Conservation (phyloP, 2,113 vertebrate genomes). For the Prionailurus bengalensis region DNA sequence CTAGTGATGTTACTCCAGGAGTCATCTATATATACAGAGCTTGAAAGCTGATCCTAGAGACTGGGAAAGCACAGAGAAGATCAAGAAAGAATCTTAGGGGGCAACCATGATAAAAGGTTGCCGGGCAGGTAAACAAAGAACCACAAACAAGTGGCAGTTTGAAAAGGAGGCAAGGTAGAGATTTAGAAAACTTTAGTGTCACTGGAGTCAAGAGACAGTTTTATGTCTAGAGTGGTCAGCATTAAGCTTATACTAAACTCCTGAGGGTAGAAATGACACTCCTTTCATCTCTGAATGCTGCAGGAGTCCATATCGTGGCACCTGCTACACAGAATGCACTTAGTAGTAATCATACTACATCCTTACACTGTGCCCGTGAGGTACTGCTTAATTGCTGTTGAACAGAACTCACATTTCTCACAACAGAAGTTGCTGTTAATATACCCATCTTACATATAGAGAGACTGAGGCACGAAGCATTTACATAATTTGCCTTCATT, state of each 20-base stretch:
- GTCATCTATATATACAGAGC: background rate
- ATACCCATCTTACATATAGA: background rate
- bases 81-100: background rate
- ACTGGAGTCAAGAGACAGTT: constrained; percentile 4
- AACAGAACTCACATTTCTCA: background rate
- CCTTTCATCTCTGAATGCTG: background rate
- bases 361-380: background rate
- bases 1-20: background rate
- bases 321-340: background rate
- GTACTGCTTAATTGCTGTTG: background rate
- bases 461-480: background rate
- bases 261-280: background rate
- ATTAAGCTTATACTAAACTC: background rate
- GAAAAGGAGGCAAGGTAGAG: background rate
- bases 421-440: background rate
- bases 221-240: background rate
- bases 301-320: background rate
- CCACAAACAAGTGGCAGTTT: background rate
- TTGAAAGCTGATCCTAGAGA: background rate
- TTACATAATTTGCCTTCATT: background rate
- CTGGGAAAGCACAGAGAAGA: background rate
- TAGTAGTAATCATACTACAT: background rate
- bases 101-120: background rate
- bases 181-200: constrained; percentile 24
- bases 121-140: background rate